Percentiles rank a stretch among this genome's conserved stretches.
phyloP scores from a whole-genome alignment of 2,113 vertebrate species.

The Thamnophis sirtalis region DNA sequence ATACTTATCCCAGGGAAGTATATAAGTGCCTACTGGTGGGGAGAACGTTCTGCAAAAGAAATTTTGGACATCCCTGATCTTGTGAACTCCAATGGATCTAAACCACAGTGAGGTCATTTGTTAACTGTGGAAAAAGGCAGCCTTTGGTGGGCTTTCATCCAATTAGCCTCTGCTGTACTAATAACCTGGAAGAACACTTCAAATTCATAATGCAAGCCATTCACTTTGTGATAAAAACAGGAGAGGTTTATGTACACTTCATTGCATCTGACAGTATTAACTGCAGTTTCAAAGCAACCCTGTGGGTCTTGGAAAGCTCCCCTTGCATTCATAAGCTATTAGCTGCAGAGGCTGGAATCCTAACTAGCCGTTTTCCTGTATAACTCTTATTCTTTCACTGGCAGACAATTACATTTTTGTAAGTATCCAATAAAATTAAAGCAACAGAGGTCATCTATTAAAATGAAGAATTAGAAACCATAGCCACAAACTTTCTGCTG shows the following conservation, averaged over 20 bases:
- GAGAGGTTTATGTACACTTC: slow-evolving; percentile 21
- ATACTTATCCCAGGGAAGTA: slow-evolving; percentile 36
- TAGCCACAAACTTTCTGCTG: slow-evolving; percentile 12
- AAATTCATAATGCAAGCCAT: slow-evolving; percentile 36
- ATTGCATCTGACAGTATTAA: slow-evolving; percentile 3
- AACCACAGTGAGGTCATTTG: slow-evolving; percentile 60
- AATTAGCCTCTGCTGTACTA: slow-evolving; percentile 39
- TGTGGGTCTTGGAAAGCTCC: slow-evolving; percentile 32
- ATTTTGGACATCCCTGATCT: slow-evolving; percentile 34
- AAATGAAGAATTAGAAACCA: slow-evolving; percentile 23
- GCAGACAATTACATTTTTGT: slow-evolving; percentile 24
- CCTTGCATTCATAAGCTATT: slow-evolving; percentile 22
- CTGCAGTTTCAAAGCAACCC: slow-evolving; percentile 7
- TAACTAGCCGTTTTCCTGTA: background rate
- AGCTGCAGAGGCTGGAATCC: background rate
- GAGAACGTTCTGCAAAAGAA: slow-evolving; percentile 38
- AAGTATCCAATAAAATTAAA: slow-evolving; percentile 11
- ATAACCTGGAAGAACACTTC: slow-evolving; percentile 33
- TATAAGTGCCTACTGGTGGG: background rate
- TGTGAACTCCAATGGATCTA: slow-evolving; percentile 51
- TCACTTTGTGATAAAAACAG: slow-evolving; percentile 40
- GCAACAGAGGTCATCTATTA: background rate
- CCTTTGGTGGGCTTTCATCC: slow-evolving; percentile 34
- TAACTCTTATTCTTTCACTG: slow-evolving; percentile 14
- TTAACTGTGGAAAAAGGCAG: slow-evolving; percentile 45